phyloP scores from a whole-genome alignment of 2,113 vertebrate genomes.

The Mesocricetus auratus region DNA sequence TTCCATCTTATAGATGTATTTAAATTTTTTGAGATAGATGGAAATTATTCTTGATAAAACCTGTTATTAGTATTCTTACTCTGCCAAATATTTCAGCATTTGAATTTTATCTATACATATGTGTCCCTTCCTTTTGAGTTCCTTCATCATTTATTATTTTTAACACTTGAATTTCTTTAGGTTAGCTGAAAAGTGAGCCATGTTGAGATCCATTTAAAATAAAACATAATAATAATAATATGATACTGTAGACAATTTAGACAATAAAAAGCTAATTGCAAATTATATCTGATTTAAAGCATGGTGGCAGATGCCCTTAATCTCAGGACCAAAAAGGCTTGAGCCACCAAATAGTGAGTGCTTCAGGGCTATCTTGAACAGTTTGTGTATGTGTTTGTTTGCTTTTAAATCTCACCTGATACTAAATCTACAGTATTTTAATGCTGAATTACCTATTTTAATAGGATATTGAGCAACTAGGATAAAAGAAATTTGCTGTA shows the following conservation, averaged over 20 bases:
- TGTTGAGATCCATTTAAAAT: conserved; percentile 21
- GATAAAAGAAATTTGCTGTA: background rate
- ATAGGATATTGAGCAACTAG: background rate
- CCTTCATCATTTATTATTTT: background rate
- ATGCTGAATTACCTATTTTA: background rate
- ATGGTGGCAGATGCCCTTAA: background rate
- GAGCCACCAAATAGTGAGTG: background rate
- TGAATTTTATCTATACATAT: conserved; percentile 21
- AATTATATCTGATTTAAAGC: background rate
- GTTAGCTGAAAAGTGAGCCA: background rate
- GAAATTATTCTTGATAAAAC: background rate
- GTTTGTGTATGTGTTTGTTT: background rate
- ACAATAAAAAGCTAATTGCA: background rate
- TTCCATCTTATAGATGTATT: conserved; percentile 19
- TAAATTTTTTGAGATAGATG: conserved; percentile 34
- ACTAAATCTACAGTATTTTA: background rate
- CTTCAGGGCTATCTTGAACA: background rate
- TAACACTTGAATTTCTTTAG: conserved; percentile 24
- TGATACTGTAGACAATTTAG: background rate
- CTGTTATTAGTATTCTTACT: background rate
- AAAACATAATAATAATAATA: conserved; percentile 34
- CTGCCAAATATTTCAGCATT: background rate
- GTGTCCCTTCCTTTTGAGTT: background rate
- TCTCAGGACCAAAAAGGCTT: background rate
- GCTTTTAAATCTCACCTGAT: background rate